Evolutionary conservation across 2,797 vertebrate species (phyloP), one percentile per base, ranked within the genome.

Genomic region (Acanthurus tractus): DNA sequence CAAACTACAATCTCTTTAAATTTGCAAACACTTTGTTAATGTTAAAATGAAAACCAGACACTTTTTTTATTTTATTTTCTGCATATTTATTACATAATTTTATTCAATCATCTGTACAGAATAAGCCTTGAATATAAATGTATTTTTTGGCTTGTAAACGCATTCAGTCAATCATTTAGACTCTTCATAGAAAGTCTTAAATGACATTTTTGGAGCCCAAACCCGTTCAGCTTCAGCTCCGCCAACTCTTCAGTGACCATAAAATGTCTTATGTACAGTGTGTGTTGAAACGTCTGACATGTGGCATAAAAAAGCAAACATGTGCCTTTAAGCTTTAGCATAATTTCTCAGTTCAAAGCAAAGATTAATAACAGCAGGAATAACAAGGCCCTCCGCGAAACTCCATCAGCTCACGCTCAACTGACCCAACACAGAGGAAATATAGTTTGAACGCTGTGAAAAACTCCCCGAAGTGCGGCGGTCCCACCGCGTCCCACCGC

Each of bases 301-400:
- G 77, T 77, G 81, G 80, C 79, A 72, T 76, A 78, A 73, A 64
- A 86, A 88, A 86, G 82, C 78, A 88, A 89, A 87, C 79, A 56
- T 20, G 72, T 29, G 75, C 70, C 78, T 88, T 71, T 83, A 79
- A 70, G 71, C 63, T 79, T 84, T 62, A 0, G 38, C 78, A 42
- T 84, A 36, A 40, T 78, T 79, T 82, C 61, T 80, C 79, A 64
- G 78, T 86, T 91, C 90, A 88, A 88, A 88, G 82, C 74, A 52
- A 56, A 89, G 85, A 89, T 85, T 88, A 91, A 90, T 83, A 88
- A 84, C 82, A 63, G 55, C 65, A 88, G 85, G 58, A 84, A 89
- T 71, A 89, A 90, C 86, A 85, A 56, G 71, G 15, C 78, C 64
- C 70, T 82, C 80, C 20, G 6, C 55, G 46, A 79, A 79, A 83